These are phyloP conservation scores for Phocoena sinus DNA, from an alignment of 2,113 vertebrate species.

Conservation along the genomic window DNA sequence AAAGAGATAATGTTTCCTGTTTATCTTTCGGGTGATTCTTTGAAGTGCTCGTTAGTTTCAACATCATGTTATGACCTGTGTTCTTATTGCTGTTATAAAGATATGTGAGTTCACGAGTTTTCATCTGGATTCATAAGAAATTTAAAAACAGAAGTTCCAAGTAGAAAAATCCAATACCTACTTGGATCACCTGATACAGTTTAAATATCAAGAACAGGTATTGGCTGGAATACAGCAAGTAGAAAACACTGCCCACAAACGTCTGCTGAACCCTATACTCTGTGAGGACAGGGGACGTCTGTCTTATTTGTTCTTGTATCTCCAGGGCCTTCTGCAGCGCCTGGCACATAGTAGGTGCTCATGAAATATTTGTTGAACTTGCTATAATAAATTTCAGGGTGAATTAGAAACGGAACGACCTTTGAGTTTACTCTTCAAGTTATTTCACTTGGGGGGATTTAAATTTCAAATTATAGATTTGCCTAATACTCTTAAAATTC, in stretches of 20 bases:
- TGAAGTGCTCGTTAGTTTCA: slow-evolving; percentile 38
- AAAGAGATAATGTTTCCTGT: background rate
- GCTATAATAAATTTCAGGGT: background rate
- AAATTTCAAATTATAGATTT: background rate
- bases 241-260: background rate
- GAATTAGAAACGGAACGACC: background rate
- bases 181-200: background rate
- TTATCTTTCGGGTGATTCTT: slow-evolving; percentile 21
- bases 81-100: slow-evolving; percentile 27
- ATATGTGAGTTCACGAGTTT: background rate
- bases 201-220: background rate
- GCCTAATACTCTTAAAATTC: background rate
- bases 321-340: background rate
- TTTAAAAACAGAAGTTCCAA: background rate
- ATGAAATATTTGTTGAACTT: background rate
- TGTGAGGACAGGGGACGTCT: background rate
- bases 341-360: background rate
- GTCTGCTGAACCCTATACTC: background rate
- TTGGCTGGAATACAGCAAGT: background rate
- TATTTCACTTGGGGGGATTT: background rate
- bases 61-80: background rate
- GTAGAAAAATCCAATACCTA: background rate
- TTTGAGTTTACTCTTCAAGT: background rate
- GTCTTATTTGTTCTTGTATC: background rate
- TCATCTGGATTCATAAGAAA: background rate